Conservation (phyloP, 2,797 vertebrate species). For the Sebastes itinus region DNA sequence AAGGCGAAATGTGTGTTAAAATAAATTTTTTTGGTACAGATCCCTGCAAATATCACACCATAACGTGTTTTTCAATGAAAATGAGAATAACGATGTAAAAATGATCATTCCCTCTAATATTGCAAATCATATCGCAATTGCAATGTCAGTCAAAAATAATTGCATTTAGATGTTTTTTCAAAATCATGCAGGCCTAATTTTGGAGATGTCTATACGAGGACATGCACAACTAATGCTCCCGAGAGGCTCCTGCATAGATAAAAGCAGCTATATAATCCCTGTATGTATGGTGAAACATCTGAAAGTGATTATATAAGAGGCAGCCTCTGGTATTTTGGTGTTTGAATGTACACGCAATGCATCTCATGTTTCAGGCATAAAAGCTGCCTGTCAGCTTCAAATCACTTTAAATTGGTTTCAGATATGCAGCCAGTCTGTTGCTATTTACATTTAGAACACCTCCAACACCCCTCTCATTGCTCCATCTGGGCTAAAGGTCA, state of each 20-base stretch:
- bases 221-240: not conserved
- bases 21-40: accelerated
- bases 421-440: conserved; percentile 5
- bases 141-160: no score
- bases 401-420: conserved; percentile 35
- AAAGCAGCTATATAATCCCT: not conserved
- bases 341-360: not conserved
- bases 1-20: no score
- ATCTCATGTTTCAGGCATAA: conserved; percentile 3
- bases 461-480: not conserved
- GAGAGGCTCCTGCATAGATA: not conserved
- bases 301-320: not conserved
- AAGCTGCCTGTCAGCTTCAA: conserved; percentile 17
- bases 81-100: no score
- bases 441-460: conserved; percentile 13
- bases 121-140: no score
- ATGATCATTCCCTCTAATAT: no score
- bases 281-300: not conserved
- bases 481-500: conserved; percentile 54
- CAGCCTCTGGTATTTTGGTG: not conserved
- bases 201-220: not conserved
- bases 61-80: no score
- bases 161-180: no score
- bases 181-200: no score
- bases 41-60: no score